Conservation (phyloP, 2,113 vertebrate species). For the Lepus europaeus region DNA sequence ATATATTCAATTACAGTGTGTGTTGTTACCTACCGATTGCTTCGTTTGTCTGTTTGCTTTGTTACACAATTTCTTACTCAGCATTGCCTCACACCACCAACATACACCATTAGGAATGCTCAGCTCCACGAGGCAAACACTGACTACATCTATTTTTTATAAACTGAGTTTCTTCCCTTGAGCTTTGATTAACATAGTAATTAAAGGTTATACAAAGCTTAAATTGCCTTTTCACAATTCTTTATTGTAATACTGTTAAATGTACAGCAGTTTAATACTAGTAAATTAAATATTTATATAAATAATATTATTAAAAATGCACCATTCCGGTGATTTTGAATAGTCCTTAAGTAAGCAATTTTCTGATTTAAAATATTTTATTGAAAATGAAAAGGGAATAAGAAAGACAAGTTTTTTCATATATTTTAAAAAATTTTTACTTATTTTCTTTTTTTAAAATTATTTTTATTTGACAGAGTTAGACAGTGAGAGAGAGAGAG, state of each 20-base stretch:
- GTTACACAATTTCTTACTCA: not conserved
- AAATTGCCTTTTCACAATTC: constrained; percentile 14
- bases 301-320: not conserved
- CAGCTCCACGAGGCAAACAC: not conserved
- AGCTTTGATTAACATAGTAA: constrained; percentile 46
- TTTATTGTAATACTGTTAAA: not conserved
- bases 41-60: not conserved
- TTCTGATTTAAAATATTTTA: constrained; percentile 29
- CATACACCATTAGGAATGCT: not conserved
- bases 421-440: too few species aligned
- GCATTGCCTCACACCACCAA: not conserved
- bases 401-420: not conserved
- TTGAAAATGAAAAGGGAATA: not conserved
- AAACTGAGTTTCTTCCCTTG: not conserved
- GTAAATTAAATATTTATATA: constrained; percentile 55
- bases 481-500: too few species aligned
- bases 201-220: constrained; percentile 32
- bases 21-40: not conserved
- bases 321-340: constrained; percentile 3
- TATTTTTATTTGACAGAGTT: too few species aligned
- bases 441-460: too few species aligned
- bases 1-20: not conserved
- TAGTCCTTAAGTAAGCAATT: constrained; percentile 4
- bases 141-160: not conserved
- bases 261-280: not conserved